Evolutionary conservation across 1,140 invertebrate species (phyloP).

Genomic region (Dreissena rostriformis): DNA sequence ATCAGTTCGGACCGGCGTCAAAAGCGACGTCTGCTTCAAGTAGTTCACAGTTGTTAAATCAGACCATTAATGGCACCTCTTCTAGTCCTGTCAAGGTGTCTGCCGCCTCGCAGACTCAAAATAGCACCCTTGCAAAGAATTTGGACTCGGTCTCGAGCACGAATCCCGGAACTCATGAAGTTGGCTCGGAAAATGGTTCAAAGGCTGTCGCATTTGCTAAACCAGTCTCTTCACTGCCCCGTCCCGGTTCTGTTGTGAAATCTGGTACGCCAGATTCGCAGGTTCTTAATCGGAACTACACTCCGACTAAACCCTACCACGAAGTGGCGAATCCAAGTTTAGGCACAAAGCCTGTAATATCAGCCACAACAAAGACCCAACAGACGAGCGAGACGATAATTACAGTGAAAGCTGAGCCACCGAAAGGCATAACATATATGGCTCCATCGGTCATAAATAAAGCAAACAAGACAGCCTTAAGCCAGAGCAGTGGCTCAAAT

Average conservation of each 20-base stretch:
- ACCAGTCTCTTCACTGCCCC: constrained; percentile 48
- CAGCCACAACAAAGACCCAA: constrained; percentile 39
- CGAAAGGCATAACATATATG: constrained; percentile 45
- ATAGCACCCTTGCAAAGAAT: constrained; percentile 31
- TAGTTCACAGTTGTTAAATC: no score
- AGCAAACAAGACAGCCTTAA: constrained; percentile 56
- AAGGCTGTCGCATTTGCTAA: constrained; percentile 45
- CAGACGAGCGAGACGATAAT: constrained; percentile 55
- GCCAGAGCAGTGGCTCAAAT: constrained; percentile 13
- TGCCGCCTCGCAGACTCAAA: constrained; percentile 36
- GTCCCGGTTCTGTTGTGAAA: constrained; percentile 29
- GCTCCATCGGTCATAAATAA: constrained; percentile 53
- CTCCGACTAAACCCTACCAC: constrained; percentile 74
- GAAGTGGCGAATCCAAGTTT: constrained; percentile 62
- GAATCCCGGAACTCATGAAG: constrained; percentile 1
- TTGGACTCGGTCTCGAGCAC: constrained; percentile 14
- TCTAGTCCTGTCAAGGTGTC: constrained; percentile 35
- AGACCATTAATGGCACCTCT: constrained; percentile 4
- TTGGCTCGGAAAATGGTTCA: not conserved
- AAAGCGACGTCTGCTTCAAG: no score
- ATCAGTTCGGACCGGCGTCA: constrained; percentile 49
- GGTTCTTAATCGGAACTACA: constrained; percentile 76
- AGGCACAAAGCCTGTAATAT: constrained; percentile 28
- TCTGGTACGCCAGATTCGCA: constrained; percentile 50
- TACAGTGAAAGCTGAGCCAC: constrained; percentile 22